These are phyloP conservation scores for Schrankia costaestrigalis DNA, from an alignment of 2,888 invertebrate genomes.

Conservation along the genomic window DNA sequence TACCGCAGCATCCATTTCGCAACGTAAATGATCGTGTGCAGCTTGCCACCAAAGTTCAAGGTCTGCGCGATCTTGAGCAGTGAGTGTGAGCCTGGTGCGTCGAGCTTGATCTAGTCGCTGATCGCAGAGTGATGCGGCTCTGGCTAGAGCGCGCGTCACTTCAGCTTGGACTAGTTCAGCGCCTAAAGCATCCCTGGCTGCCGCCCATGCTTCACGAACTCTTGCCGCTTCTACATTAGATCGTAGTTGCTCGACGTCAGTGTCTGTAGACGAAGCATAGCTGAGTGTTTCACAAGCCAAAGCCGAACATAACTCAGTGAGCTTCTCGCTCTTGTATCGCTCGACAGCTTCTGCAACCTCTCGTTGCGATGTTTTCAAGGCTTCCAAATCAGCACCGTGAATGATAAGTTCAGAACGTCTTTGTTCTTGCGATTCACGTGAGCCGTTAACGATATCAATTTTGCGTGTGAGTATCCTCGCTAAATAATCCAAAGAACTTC, in stretches of 20 bases:
- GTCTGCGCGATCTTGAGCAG: conserved; percentile 84
- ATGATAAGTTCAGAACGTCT: conserved; percentile 59
- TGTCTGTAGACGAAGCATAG: conserved; percentile 69
- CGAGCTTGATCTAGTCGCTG: conserved; percentile 78
- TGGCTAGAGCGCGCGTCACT: conserved; percentile 86
- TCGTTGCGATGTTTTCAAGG: conserved; percentile 78
- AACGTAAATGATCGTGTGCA: conserved; percentile 85
- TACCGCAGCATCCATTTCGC: conserved; percentile 86
- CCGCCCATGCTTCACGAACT: conserved; percentile 87
- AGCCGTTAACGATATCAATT: conserved; percentile 71
- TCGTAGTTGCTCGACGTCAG: conserved; percentile 62
- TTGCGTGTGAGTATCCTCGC: conserved; percentile 88
- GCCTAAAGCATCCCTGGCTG: conserved; percentile 87
- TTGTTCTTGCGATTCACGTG: conserved; percentile 44
- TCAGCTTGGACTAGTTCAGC: conserved; percentile 88
- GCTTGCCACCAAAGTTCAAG: conserved; percentile 88
- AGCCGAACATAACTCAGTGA: conserved; percentile 85
- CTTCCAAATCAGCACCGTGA: conserved; percentile 74
- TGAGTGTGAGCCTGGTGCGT: conserved; percentile 81
- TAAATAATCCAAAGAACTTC: conserved; percentile 84
- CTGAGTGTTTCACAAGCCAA: conserved; percentile 86
- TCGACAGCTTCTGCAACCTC: conserved; percentile 82
- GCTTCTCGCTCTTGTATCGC: conserved; percentile 84
- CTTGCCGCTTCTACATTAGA: conserved; percentile 82
- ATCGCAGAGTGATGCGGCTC: conserved; percentile 86